Percentiles rank a stretch among this genome's conserved stretches.
phyloP scores from a whole-genome alignment of 2,113 vertebrate genomes.

The Poeciliopsis turrubarensis region DNA sequence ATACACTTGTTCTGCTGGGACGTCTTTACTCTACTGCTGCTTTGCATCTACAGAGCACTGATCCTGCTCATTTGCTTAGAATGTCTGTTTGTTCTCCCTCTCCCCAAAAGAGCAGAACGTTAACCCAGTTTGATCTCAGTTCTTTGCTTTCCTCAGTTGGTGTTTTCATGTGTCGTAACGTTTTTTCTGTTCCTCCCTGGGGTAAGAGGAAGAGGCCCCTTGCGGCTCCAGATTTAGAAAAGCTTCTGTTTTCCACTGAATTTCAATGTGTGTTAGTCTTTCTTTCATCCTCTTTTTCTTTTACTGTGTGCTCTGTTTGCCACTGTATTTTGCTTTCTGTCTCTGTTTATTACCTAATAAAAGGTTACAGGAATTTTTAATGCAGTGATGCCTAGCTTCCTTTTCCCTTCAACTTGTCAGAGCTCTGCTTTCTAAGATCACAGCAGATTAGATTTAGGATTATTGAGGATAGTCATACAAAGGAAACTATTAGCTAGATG shows the following conservation, averaged over 20 bases:
- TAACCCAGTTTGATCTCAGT: conserved; percentile 48
- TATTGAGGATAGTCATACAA: conserved; percentile 12
- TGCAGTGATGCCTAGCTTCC: conserved; percentile 2
- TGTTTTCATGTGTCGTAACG: conserved; percentile 40
- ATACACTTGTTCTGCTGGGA: conserved; percentile 17
- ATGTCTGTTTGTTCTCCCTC: conserved; percentile 41
- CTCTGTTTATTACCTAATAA: conserved; percentile 28
- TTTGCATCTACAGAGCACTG: conserved; percentile 26
- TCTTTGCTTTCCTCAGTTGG: conserved; percentile 21
- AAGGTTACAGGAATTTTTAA: conserved; percentile 29
- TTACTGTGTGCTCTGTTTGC: conserved; percentile 1
- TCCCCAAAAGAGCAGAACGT: conserved; percentile 40
- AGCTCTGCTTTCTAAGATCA: conserved; percentile 20
- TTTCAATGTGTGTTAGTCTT: conserved; percentile 9
- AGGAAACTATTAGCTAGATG: conserved; percentile 17
- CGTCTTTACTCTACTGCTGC: conserved; percentile 22
- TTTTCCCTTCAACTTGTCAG: conserved; percentile 14
- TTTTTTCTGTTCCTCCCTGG: conserved; percentile 28
- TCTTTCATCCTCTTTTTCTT: conserved; percentile 2
- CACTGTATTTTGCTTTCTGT: neutral
- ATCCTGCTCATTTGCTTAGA: conserved; percentile 36
- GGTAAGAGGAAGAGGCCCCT: conserved; percentile 32
- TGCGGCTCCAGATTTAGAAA: conserved; percentile 23
- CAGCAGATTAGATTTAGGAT: conserved; percentile 24
- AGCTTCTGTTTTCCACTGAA: conserved; percentile 37